phyloP scores from a whole-genome alignment of 2,113 vertebrate species.

The Ramphastos sulfuratus region DNA sequence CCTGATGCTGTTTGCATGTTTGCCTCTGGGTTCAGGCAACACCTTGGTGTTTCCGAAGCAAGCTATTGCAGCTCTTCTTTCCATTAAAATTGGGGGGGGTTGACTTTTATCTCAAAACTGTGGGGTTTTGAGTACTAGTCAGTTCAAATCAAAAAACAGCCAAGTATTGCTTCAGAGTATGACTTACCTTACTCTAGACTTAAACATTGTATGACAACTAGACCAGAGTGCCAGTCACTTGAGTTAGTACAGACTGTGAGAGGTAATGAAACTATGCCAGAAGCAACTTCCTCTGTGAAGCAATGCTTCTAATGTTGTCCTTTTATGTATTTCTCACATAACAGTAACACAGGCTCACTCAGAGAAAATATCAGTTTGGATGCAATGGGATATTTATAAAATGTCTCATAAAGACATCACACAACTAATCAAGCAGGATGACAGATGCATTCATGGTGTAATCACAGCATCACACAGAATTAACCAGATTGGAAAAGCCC shows the following conservation, averaged over 20 bases:
- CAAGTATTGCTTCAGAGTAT: background rate
- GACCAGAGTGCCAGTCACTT: background rate
- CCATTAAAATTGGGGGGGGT: background rate
- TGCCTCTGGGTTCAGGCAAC: background rate
- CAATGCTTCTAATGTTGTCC: background rate
- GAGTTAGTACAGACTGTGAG: background rate
- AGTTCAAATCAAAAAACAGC: background rate
- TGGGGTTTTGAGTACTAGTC: background rate
- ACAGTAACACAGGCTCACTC: background rate
- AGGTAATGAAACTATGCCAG: background rate
- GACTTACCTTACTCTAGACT: background rate
- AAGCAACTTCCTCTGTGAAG: background rate
- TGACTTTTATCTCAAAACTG: background rate
- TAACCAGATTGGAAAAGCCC: too few species aligned
- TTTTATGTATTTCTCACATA: background rate
- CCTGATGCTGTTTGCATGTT: background rate
- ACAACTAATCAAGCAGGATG: background rate
- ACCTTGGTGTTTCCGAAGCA: background rate
- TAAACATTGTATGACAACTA: background rate
- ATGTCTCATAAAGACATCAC: background rate
- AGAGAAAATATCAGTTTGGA: background rate
- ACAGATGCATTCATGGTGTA: background rate
- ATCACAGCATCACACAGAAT: background rate
- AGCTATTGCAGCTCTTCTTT: background rate
- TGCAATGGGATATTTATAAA: background rate